Base-by-base conservation (phyloP, 2,113 vertebrate genomes). In the Tursiops truncatus region DNA sequence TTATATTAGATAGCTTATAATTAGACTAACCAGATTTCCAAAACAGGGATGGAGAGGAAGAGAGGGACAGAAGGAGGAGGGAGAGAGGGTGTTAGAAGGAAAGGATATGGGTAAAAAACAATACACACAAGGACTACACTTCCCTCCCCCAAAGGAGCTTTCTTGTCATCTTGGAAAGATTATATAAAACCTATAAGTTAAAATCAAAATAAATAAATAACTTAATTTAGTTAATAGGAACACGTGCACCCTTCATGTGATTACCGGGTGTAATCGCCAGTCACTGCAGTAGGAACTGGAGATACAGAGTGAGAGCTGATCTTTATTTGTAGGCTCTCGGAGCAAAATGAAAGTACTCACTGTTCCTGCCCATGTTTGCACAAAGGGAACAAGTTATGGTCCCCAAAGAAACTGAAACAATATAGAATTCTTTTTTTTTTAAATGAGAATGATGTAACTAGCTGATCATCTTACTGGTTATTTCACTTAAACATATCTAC, bases 401-500 rank as follows among this genome's bases (percentile, higher is more conserved):
- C 26, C 26, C 25, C 77, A 60, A 44, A 67, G 47, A 33, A 94
- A 83, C 67, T 74, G 63, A 81, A 65, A 90, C 11, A 63, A 79
- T 44, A 28, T 73, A 15, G 7, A 73, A 62, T 12, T 1, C 0
- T 25, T 1, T 0, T 28, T 50, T 50, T 77, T 17, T 60, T 2
- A 1, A 8, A 60, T 44, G 10, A 70, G 9, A 82, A 90, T 65
- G 9, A 26, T 33, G 17, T 36, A 65, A 80, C 13, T 74, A 65
- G 17, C 3, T 38, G 62, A 62, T 77, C 77, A 91, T 25, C 53
- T 96, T 88, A 62, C 18, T 53, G 9, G 21, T 93, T 88, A 84
- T 82, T 94, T 89, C 26, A 94, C 38, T 79, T 68, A 91, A 91
- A 86, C 28, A 25, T 79, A 50, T n/a, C 26, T 53, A 56, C 7